Percentiles rank a stretch among this genome's conserved stretches.
Evolutionary conservation across 2,888 invertebrate genomes (phyloP).

Genomic region (Cryptocephalus moraei): DNA sequence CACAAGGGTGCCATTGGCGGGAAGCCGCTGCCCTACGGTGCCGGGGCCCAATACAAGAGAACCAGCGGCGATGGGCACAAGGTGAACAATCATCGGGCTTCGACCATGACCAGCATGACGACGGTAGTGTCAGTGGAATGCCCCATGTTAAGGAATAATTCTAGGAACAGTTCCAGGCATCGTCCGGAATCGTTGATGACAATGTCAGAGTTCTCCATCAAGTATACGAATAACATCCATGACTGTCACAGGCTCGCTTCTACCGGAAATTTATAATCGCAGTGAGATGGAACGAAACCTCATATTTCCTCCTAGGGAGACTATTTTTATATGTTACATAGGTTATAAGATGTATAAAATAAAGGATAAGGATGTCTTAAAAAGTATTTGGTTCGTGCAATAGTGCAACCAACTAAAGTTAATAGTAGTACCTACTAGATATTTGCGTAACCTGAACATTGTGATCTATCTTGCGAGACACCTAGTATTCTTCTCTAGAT

Average conservation of each 20-base stretch:
- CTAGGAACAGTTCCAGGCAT: conserved; percentile 22
- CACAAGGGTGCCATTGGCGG: conserved; percentile 40
- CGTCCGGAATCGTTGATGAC: conserved; percentile 25
- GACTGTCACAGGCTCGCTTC: conserved; percentile 23
- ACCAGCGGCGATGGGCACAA: conserved; percentile 12
- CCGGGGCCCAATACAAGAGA: conserved; percentile 28
- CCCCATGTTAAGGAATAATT: conserved; percentile 25
- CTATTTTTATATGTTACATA: too few species aligned
- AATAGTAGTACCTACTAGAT: too few species aligned
- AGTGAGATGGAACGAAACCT: background rate
- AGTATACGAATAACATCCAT: conserved; percentile 21
- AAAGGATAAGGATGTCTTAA: too few species aligned
- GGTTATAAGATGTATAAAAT: too few species aligned
- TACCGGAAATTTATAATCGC: conserved; percentile 26
- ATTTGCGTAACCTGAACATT: too few species aligned
- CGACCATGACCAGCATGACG: conserved; percentile 34
- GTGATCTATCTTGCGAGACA: too few species aligned
- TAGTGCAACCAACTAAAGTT: too few species aligned
- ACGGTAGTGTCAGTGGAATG: conserved; percentile 35
- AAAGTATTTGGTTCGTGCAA: too few species aligned
- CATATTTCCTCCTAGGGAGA: too few species aligned
- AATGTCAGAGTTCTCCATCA: conserved; percentile 26
- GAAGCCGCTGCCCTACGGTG: conserved; percentile 33
- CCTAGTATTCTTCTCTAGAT: too few species aligned
- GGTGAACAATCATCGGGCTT: conserved; percentile 27